Conservation (phyloP, 2,888 invertebrate species). For the Thereva unica region DNA sequence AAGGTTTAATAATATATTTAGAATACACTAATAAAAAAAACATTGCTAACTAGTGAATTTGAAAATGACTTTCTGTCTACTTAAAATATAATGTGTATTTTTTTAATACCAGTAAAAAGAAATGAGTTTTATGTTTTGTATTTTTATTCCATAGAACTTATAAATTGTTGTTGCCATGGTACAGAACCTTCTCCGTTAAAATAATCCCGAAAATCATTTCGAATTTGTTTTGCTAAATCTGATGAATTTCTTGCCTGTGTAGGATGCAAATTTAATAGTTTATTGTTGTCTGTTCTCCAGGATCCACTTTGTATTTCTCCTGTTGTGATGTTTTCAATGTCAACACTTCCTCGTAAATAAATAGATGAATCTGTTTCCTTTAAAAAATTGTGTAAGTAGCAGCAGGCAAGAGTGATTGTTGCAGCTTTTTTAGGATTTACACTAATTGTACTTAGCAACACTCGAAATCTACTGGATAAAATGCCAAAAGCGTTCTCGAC, state of each 20-base stretch:
- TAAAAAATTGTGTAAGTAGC: slow-evolving; percentile 13
- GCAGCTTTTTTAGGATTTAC: too few species aligned
- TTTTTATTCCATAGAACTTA: background rate
- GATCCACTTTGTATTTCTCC: slow-evolving; percentile 14
- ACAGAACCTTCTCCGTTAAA: slow-evolving; percentile 11
- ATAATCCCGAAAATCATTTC: background rate
- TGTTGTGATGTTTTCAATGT: slow-evolving; percentile 11
- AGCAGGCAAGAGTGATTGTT: background rate
- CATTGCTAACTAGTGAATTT: too few species aligned
- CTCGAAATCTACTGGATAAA: too few species aligned
- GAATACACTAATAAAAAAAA: too few species aligned
- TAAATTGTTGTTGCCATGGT: slow-evolving; percentile 1
- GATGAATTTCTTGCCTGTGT: slow-evolving; percentile 3
- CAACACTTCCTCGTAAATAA: slow-evolving; percentile 17
- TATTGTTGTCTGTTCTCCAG: slow-evolving; percentile 3
- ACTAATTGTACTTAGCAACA: too few species aligned
- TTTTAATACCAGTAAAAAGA: background rate
- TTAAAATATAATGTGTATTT: too few species aligned
- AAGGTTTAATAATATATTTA: too few species aligned
- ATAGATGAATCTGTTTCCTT: background rate
- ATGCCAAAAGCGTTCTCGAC: too few species aligned
- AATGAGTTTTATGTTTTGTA: background rate
- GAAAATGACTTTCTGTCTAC: too few species aligned
- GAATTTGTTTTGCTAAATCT: background rate
- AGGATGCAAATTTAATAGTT: slow-evolving; percentile 4